A percentile compares a stretch with the other conserved stretches of the same genome.
Evolutionary conservation across 2,113 vertebrate species (phyloP).

Genomic region (Piprites chloris): DNA sequence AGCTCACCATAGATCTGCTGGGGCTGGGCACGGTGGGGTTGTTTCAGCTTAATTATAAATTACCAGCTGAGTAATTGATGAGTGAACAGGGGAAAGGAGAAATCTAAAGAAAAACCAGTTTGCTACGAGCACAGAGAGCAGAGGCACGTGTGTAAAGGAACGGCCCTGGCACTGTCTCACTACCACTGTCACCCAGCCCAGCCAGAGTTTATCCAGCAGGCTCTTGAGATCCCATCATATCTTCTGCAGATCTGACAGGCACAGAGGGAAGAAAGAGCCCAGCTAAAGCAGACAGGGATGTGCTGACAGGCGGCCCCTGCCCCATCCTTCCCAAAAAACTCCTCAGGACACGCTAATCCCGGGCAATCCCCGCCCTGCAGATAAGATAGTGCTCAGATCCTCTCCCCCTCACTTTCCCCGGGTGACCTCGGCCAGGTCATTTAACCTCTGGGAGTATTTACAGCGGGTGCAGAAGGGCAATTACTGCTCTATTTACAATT

Average conservation of each 20-base stretch:
- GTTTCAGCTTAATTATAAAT: neutral
- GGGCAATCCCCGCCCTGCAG: neutral
- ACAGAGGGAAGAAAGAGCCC: neutral
- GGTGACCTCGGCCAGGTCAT: neutral
- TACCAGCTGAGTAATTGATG: neutral
- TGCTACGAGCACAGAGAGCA: neutral
- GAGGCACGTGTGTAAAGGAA: fast-evolving
- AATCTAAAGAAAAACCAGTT: neutral
- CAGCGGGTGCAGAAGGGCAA: neutral
- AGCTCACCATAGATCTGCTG: neutral
- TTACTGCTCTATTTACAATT: neutral
- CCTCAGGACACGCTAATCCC: neutral
- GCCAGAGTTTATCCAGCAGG: neutral
- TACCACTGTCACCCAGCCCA: neutral
- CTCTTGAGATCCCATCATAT: neutral
- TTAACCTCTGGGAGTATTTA: neutral
- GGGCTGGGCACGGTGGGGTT: neutral
- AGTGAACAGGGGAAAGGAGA: neutral
- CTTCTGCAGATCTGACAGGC: neutral
- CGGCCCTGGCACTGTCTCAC: fast-evolving
- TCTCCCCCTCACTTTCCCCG: neutral
- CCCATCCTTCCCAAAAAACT: neutral
- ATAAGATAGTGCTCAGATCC: neutral
- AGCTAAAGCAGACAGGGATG: neutral
- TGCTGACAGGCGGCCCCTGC: neutral